Evolutionary conservation across 2,888 invertebrate genomes (phyloP).

Genomic region (Cylindroiulus punctatus): DNA sequence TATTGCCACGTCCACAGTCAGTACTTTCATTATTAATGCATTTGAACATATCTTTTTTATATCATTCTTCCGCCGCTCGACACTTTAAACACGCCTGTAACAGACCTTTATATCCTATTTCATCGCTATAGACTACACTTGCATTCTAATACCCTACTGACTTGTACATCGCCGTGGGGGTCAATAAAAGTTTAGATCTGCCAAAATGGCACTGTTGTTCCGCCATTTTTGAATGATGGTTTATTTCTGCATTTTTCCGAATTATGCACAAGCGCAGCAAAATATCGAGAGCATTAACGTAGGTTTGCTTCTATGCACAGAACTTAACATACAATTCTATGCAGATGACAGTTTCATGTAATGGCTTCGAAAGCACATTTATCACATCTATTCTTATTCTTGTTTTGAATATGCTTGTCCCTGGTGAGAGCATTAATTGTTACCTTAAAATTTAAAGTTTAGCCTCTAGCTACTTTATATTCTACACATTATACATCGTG

Average conservation of each 20-base stretch:
- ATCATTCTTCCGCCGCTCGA: slow-evolving; percentile 3
- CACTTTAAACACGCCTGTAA: slow-evolving; percentile 21
- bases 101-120: slow-evolving; percentile 17
- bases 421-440: too few species aligned
- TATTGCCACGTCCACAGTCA: slow-evolving; percentile 40
- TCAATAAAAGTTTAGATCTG: slow-evolving; percentile 30
- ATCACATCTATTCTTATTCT: too few species aligned
- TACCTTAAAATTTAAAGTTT: too few species aligned
- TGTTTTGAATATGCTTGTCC: too few species aligned
- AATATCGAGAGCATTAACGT: not conserved
- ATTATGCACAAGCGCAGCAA: slow-evolving; percentile 11
- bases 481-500: too few species aligned
- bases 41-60: slow-evolving; percentile 44
- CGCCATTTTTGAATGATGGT: slow-evolving; percentile 28
- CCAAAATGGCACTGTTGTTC: slow-evolving; percentile 36
- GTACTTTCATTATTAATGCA: slow-evolving; percentile 43
- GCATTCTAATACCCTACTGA: slow-evolving; percentile 19
- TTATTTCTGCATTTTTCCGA: not conserved
- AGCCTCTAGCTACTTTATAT: too few species aligned
- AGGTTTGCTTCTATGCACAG: not conserved
- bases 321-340: not conserved
- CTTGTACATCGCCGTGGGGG: slow-evolving; percentile 14
- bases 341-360: not conserved
- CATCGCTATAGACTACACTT: not conserved
- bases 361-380: not conserved